These are phyloP conservation scores for Squalus acanthias DNA, from an alignment of 2,797 vertebrate genomes.

Conservation along the genomic window DNA sequence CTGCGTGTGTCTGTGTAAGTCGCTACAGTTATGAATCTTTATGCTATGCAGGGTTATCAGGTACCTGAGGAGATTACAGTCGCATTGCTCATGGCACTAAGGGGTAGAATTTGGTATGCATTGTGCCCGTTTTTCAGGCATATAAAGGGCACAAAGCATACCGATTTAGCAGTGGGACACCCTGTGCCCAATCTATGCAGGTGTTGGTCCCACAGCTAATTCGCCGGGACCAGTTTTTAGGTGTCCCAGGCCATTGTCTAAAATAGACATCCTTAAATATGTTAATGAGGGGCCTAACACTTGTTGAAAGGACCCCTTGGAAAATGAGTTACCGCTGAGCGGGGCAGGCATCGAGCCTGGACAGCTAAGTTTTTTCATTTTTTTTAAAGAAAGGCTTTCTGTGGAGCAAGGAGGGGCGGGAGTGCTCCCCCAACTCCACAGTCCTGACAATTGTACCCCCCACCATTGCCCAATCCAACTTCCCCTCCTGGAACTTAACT, in stretches of 20 bases:
- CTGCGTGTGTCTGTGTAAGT: neutral
- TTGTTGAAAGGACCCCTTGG: neutral
- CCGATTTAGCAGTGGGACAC: neutral
- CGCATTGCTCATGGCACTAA: neutral
- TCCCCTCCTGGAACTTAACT: too few relatives aligned
- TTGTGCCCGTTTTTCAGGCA: neutral
- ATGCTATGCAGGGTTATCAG: neutral
- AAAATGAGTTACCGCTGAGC: neutral
- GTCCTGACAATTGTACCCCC: neutral
- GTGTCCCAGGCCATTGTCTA: neutral
- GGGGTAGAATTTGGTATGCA: neutral
- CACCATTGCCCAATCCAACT: too few relatives aligned
- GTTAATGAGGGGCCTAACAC: neutral
- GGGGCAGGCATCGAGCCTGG: neutral
- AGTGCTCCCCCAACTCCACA: neutral
- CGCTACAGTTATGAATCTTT: neutral
- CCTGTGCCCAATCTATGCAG: neutral
- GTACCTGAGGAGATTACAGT: neutral
- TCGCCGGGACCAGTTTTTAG: neutral
- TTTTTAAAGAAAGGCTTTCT: neutral
- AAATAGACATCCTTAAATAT: neutral
- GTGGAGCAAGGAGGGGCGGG: neutral
- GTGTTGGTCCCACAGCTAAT: neutral
- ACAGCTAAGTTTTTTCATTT: neutral
- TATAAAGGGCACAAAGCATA: neutral